These are phyloP conservation scores for Steatornis caripensis DNA, from an alignment of 2,113 vertebrate genomes.

Conservation along the genomic window DNA sequence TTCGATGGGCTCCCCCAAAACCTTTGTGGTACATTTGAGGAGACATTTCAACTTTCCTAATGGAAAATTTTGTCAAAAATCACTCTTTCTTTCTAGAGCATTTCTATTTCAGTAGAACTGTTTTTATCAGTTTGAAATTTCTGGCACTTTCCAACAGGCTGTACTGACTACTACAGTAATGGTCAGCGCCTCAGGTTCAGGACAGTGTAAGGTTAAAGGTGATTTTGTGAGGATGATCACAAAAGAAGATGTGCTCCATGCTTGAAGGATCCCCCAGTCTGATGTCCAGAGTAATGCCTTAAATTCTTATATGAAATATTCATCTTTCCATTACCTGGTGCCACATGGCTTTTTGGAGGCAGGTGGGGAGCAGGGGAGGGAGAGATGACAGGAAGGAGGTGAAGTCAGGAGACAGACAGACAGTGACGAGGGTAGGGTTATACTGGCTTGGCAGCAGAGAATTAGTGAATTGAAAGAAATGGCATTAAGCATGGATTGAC, in stretches of 20 bases:
- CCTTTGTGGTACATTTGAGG: neutral
- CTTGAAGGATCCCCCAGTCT: neutral
- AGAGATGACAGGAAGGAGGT: neutral
- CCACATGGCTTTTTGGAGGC: neutral
- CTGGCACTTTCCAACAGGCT: neutral
- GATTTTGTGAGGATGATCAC: neutral
- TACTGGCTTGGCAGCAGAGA: neutral
- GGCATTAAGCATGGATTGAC: constrained; percentile 12
- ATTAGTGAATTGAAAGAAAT: constrained; percentile 7
- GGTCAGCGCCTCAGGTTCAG: neutral
- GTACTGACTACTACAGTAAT: neutral
- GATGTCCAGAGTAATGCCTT: neutral
- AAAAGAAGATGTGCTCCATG: neutral
- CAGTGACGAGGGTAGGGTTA: neutral
- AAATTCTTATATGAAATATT: neutral
- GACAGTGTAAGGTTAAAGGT: neutral
- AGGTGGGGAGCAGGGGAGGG: neutral
- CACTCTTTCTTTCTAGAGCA: neutral
- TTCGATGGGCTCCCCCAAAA: neutral
- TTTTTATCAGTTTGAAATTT: neutral
- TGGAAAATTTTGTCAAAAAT: neutral
- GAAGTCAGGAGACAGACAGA: neutral
- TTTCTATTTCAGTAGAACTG: neutral
- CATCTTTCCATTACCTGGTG: neutral
- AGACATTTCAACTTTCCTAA: neutral